Percentiles rank a stretch among this genome's conserved stretches.
phyloP scores from a whole-genome alignment of 2,888 invertebrate species.

The Amaurobius ferox region DNA sequence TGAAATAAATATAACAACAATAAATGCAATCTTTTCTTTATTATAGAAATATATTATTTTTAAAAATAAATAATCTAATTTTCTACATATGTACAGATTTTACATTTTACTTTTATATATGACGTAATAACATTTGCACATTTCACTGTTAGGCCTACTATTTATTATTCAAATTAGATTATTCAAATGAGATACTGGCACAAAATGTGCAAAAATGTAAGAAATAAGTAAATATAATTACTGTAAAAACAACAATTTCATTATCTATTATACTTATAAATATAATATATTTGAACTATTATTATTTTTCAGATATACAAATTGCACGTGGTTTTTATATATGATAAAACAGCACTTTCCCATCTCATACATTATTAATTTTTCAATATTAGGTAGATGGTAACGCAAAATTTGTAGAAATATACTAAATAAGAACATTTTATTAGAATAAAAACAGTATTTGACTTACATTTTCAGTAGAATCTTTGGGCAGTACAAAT shows the following conservation, averaged over 20 bases:
- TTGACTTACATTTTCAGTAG: background rate
- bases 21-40: background rate
- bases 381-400: too few relatives aligned
- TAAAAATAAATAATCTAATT: background rate
- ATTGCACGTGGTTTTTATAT: too few relatives aligned
- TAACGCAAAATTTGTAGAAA: too few relatives aligned
- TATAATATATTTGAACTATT: too few relatives aligned
- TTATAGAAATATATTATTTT: background rate
- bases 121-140: background rate
- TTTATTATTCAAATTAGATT: background rate
- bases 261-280: too few relatives aligned
- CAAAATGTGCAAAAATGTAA: too few relatives aligned
- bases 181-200: too few relatives aligned
- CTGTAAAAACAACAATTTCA: too few relatives aligned
- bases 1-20: background rate
- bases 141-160: background rate
- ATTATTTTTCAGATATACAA: too few relatives aligned
- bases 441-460: conserved; percentile 8
- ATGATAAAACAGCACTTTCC: too few relatives aligned
- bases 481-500: conserved; percentile 1
- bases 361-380: too few relatives aligned
- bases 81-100: background rate
- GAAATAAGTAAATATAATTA: too few relatives aligned
- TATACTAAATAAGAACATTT: background rate
- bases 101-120: background rate